phyloP scores from a whole-genome alignment of 2,888 invertebrate genomes.

The Harpagoxenus sublaevis region DNA sequence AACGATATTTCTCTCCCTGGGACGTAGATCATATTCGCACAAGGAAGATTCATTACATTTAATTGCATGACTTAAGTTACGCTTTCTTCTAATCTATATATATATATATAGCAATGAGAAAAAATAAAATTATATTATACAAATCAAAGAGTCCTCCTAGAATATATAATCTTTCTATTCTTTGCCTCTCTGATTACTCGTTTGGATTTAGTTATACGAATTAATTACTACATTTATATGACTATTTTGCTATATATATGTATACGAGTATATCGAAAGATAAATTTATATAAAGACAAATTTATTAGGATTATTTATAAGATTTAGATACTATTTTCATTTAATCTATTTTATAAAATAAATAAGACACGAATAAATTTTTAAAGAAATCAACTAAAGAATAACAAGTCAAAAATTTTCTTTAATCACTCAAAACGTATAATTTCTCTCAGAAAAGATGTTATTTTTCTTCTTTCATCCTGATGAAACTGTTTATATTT shows the following conservation, averaged over 20 bases:
- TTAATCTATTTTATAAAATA: neutral
- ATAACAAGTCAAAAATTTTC: neutral
- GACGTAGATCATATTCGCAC: neutral
- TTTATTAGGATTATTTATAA: neutral
- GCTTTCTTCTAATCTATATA: neutral
- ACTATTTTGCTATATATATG: neutral
- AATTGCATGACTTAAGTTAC: neutral
- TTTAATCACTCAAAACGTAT: conserved; percentile 5
- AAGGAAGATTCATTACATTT: neutral
- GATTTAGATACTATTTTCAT: neutral
- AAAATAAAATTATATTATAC: neutral
- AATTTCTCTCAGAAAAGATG: neutral
- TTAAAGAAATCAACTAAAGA: neutral
- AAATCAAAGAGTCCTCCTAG: neutral
- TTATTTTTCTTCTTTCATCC: neutral
- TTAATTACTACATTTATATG: neutral
- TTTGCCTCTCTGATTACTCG: neutral
- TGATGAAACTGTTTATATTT: neutral
- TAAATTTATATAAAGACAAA: too few species aligned
- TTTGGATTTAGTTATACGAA: neutral
- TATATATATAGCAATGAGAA: too few species aligned
- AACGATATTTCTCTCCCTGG: neutral
- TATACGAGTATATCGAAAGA: neutral
- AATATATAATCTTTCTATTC: neutral
- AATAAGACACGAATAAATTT: neutral